Conservation (phyloP, 2,888 invertebrate genomes). For the Pollenia griseotomentosa region DNA sequence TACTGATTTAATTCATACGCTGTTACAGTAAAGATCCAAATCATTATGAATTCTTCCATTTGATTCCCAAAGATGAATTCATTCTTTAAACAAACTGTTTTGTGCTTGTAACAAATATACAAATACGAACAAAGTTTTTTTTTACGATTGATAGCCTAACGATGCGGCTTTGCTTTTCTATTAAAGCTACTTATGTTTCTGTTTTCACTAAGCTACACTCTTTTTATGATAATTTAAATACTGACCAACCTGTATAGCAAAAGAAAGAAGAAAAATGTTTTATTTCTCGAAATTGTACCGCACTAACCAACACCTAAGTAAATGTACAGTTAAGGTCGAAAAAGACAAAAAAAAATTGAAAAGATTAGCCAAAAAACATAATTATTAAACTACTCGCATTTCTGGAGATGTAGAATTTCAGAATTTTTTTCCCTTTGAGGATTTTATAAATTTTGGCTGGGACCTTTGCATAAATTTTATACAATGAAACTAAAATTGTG, state of each 20-base stretch:
- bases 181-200: conserved; percentile 44
- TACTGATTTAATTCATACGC: no score
- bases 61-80: neutral
- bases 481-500: no score
- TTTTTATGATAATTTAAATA: conserved; percentile 59
- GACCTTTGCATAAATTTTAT: no score
- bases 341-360: neutral
- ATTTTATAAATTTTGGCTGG: no score
- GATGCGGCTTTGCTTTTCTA: conserved; percentile 58
- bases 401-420: no score
- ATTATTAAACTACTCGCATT: no score
- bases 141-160: conserved; percentile 47
- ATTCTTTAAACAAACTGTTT: conserved; percentile 28
- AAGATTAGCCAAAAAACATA: neutral
- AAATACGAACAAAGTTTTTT: conserved; percentile 5
- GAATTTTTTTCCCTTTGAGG: no score
- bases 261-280: conserved; percentile 10
- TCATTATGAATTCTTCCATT: neutral
- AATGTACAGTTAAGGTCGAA: conserved; percentile 7
- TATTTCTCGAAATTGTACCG: neutral
- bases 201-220: conserved; percentile 35
- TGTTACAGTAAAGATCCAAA: no score
- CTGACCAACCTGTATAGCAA: conserved; percentile 17
- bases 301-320: conserved; percentile 31
- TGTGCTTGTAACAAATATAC: neutral